phyloP scores from a whole-genome alignment of 2,888 invertebrate species.

The Drosophila macrospina region DNA sequence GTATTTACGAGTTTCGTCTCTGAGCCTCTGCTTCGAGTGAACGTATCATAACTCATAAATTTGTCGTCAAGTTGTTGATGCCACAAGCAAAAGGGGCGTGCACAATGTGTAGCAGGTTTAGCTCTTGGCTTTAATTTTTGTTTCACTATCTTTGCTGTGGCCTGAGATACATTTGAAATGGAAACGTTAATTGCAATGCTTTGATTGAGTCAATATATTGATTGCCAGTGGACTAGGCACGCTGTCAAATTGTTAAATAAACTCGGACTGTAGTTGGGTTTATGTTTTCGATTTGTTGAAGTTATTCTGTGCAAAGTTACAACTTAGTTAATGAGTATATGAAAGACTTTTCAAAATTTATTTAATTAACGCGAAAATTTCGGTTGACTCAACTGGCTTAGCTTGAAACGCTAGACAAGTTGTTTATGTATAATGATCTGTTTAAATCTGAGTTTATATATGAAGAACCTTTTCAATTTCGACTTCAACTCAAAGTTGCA shows the following conservation, averaged over 20 bases:
- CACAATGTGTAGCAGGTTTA: slow-evolving; percentile 24
- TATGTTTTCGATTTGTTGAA: too few relatives aligned
- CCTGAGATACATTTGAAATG: slow-evolving; percentile 4
- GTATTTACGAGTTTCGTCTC: slow-evolving; percentile 50
- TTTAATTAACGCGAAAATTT: too few relatives aligned
- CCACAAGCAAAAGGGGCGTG: slow-evolving; percentile 39
- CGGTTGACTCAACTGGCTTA: too few relatives aligned
- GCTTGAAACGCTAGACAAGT: too few relatives aligned
- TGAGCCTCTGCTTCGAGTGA: slow-evolving; percentile 29
- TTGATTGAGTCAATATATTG: not conserved
- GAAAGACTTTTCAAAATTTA: too few relatives aligned
- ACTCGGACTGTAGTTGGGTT: too few relatives aligned
- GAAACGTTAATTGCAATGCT: slow-evolving; percentile 10
- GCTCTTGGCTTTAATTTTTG: slow-evolving; percentile 5
- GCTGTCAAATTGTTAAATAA: too few relatives aligned
- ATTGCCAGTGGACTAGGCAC: not conserved
- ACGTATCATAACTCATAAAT: slow-evolving; percentile 57
- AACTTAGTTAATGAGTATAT: too few relatives aligned
- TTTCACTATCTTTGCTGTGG: not conserved
- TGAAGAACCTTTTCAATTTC: too few relatives aligned
- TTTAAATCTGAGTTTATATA: not conserved
- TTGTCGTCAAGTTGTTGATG: slow-evolving; percentile 68
- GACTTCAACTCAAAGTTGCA: too few relatives aligned
- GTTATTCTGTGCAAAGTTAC: too few relatives aligned
- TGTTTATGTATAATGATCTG: too few relatives aligned